Percentiles rank a stretch among this genome's conserved stretches.
phyloP scores from a whole-genome alignment of 2,888 invertebrate species.

The Dynastes maya region DNA sequence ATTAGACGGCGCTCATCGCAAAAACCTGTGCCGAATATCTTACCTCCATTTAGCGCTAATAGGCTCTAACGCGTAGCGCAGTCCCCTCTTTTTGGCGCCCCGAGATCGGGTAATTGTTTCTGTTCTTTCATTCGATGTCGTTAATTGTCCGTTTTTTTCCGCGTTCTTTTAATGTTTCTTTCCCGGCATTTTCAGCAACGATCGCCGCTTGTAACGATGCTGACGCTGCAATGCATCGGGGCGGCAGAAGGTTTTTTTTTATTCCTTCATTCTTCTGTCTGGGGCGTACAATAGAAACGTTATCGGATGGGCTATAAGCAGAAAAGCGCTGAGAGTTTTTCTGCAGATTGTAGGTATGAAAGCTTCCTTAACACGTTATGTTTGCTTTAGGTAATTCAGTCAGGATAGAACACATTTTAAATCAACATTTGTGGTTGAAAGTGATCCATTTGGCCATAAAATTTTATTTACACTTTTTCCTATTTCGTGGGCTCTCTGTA shows the following conservation, averaged over 20 bases:
- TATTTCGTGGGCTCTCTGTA: no score
- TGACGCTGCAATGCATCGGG: conserved; percentile 6
- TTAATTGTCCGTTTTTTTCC: conserved; percentile 38
- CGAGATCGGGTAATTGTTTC: conserved; percentile 36
- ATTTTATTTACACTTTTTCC: no score
- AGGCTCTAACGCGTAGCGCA: conserved; percentile 24
- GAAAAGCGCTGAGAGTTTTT: not conserved
- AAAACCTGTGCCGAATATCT: conserved; percentile 46
- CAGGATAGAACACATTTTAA: not conserved
- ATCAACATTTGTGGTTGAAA: not conserved
- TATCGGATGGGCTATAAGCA: not conserved
- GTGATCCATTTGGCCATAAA: not conserved
- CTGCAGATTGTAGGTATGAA: not conserved
- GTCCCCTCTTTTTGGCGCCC: conserved; percentile 1
- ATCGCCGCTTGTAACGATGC: conserved; percentile 7
- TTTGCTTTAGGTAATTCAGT: not conserved
- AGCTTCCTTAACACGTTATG: not conserved
- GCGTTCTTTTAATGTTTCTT: conserved; percentile 41
- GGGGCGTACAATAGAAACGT: not conserved
- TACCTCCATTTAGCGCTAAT: conserved; percentile 44
- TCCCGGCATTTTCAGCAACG: conserved; percentile 27
- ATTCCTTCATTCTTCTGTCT: not conserved
- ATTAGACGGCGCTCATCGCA: conserved; percentile 51
- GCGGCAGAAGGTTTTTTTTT: not conserved
- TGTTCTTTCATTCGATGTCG: conserved; percentile 31